phyloP scores from a whole-genome alignment of 2,888 invertebrate species.

The Ochropleura leucogaster region DNA sequence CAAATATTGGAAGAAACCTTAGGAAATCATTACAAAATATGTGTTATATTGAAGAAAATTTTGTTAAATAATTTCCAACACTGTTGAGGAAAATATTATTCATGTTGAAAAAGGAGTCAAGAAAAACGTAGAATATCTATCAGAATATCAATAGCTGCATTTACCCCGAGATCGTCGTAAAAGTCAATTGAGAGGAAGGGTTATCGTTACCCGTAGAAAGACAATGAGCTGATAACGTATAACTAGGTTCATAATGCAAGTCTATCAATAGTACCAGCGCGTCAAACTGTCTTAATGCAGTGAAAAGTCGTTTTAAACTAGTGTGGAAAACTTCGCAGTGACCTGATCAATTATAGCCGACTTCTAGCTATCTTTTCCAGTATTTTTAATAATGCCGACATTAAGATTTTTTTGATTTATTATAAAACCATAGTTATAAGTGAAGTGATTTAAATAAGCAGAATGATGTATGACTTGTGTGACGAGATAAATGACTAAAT shows the following conservation, averaged over 20 bases:
- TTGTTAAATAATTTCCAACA: slow-evolving; percentile 6
- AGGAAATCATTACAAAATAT: neutral
- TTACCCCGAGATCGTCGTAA: slow-evolving; percentile 47
- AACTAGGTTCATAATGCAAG: slow-evolving; percentile 24
- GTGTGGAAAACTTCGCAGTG: neutral
- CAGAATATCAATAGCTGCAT: slow-evolving; percentile 59
- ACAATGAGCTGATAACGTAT: slow-evolving; percentile 52
- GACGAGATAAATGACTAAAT: neutral
- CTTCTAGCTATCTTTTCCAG: neutral
- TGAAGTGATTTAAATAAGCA: neutral
- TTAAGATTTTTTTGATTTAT: neutral
- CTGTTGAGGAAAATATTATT: slow-evolving; percentile 11
- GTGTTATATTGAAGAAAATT: slow-evolving; percentile 2
- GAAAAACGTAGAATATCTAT: slow-evolving; percentile 35
- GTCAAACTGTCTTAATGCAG: slow-evolving; percentile 2
- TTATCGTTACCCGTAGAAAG: slow-evolving; percentile 40
- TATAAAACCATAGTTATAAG: neutral
- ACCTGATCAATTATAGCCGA: neutral
- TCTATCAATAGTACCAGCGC: slow-evolving; percentile 27
- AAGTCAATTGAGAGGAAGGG: slow-evolving; percentile 54
- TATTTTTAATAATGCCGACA: neutral
- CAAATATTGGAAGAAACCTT: slow-evolving; percentile 35
- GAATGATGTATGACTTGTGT: neutral
- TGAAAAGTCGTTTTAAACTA: slow-evolving; percentile 11
- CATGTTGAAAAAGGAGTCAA: slow-evolving; percentile 13